Percentiles rank a stretch among this genome's conserved stretches.
Evolutionary conservation across 2,888 invertebrate species (phyloP).

Genomic region (Drosophila prostipennis): DNA sequence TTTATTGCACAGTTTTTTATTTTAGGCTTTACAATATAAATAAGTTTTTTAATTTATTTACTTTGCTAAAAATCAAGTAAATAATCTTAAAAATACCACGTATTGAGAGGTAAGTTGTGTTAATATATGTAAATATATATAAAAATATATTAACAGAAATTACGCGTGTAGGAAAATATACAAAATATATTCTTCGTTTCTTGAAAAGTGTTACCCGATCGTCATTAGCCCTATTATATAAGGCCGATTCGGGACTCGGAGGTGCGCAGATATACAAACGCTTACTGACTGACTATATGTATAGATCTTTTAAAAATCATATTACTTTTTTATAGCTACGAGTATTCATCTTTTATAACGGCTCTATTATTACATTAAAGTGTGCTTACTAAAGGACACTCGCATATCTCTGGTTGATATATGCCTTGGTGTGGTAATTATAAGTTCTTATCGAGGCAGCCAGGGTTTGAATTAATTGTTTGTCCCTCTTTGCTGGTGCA

Average conservation of each 20-base stretch:
- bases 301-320: conserved; percentile 33
- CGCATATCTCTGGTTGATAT: conserved; percentile 90
- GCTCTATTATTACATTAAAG: conserved; percentile 52
- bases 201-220: conserved; percentile 18
- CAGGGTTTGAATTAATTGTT: conserved; percentile 87
- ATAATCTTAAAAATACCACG: conserved; percentile 49
- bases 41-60: conserved; percentile 32
- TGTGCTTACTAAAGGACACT: conserved; percentile 81
- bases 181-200: conserved; percentile 33
- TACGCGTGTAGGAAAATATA: conserved; percentile 38
- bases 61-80: conserved; percentile 32
- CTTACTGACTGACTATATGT: conserved; percentile 30
- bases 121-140: conserved; percentile 38
- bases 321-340: conserved; percentile 41
- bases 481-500: conserved; percentile 83
- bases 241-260: conserved; percentile 3
- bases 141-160: conserved; percentile 41
- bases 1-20: conserved; percentile 68
- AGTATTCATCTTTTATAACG: conserved; percentile 57
- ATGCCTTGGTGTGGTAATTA: conserved; percentile 90
- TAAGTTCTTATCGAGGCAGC: conserved; percentile 89
- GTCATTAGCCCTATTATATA: neutral
- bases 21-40: conserved; percentile 59
- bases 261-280: conserved; percentile 37
- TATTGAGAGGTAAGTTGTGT: conserved; percentile 43